Evolutionary conservation across 1,140 invertebrate genomes (phyloP).

Genomic region (Musca domestica): DNA sequence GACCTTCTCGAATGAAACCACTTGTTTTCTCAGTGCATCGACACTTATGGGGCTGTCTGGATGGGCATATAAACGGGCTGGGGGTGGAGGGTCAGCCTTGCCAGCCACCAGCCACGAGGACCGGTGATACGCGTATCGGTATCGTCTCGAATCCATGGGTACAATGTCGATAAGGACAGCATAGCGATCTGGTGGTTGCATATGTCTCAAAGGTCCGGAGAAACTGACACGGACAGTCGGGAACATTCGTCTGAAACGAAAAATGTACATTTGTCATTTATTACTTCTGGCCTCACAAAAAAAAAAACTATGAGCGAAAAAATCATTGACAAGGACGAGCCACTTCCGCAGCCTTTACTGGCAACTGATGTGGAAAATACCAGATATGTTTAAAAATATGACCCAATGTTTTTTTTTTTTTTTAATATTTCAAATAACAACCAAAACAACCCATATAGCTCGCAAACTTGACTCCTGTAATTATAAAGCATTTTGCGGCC

Average conservation of each 20-base stretch:
- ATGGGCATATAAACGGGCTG: constrained; percentile 90
- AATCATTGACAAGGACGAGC: too few relatives aligned
- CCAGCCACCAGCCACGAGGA: constrained; percentile 98
- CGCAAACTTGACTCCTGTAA: too few relatives aligned
- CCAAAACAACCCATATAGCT: too few relatives aligned
- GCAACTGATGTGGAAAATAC: neutral
- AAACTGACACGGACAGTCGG: constrained; percentile 93
- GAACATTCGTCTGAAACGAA: constrained; percentile 88
- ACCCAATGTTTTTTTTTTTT: too few relatives aligned
- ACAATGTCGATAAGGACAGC: constrained; percentile 96
- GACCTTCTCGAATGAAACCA: constrained; percentile 98
- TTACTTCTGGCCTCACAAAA: too few relatives aligned
- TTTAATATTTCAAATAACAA: too few relatives aligned
- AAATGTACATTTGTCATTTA: too few relatives aligned
- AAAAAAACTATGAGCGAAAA: too few relatives aligned
- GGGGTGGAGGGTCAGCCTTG: constrained; percentile 95
- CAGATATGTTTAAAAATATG: neutral
- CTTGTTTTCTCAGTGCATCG: constrained; percentile 92
- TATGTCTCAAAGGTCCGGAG: constrained; percentile 69
- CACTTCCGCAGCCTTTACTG: too few relatives aligned
- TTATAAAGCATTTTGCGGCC: too few relatives aligned
- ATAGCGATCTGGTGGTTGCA: constrained; percentile 69
- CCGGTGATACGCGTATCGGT: constrained; percentile 97
- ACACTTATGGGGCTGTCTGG: constrained; percentile 96
- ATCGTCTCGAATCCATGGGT: constrained; percentile 93